phyloP scores from a whole-genome alignment of 2,797 vertebrate species.

The Lemur catta region DNA sequence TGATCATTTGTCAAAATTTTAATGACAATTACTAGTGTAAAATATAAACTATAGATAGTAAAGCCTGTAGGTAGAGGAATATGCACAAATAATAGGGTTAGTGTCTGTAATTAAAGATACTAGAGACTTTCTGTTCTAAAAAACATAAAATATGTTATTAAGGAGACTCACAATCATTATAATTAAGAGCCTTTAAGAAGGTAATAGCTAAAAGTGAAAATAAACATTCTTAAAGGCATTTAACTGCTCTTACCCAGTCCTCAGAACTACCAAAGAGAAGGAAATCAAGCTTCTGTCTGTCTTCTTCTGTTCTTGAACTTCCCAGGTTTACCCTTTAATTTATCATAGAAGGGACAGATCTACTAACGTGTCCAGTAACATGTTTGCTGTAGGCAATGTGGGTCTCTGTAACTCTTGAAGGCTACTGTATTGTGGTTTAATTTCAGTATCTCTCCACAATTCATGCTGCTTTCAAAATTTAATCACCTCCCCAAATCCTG shows the following conservation, averaged over 20 bases:
- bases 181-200: slow-evolving; percentile 19
- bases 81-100: not conserved
- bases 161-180: not conserved
- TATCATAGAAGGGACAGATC: not conserved
- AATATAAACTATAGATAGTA: not conserved
- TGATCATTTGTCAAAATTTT: not conserved
- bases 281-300: not conserved
- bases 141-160: not conserved
- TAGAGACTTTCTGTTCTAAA: slow-evolving; percentile 19
- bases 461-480: not conserved
- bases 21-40: not conserved
- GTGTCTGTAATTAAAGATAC: not conserved
- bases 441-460: not conserved
- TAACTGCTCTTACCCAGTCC: not conserved
- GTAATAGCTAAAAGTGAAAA: slow-evolving; percentile 12
- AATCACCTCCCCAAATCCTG: not conserved
- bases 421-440: not conserved
- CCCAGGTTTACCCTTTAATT: not conserved
- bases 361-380: not conserved
- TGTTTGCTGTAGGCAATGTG: not conserved
- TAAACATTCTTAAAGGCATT: slow-evolving; percentile 19
- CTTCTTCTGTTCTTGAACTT: not conserved
- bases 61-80: not conserved
- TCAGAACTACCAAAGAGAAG: not conserved
- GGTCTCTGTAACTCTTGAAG: not conserved